phyloP scores from a whole-genome alignment of 2,113 vertebrate genomes.

The Silurus glanis region DNA sequence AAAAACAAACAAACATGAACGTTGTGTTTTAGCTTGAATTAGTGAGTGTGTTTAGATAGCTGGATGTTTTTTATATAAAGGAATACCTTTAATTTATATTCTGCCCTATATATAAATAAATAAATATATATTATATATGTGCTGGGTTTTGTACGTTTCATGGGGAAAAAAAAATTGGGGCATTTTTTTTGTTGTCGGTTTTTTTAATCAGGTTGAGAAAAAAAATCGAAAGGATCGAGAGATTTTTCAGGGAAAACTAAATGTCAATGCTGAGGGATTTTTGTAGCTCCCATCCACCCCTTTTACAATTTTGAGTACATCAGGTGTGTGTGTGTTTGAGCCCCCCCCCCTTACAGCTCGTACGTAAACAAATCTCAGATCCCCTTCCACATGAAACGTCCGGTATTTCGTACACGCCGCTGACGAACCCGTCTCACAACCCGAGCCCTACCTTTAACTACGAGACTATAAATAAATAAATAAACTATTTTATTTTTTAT shows the following conservation, averaged over 20 bases:
- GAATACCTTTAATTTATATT: constrained; percentile 65
- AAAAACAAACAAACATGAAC: constrained; percentile 56
- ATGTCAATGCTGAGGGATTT: neutral
- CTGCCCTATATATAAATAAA: constrained; percentile 57
- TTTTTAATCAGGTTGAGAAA: too few species aligned
- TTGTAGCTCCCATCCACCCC: constrained; percentile 21
- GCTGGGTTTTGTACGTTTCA: constrained; percentile 71
- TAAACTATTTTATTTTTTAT: constrained; percentile 86
- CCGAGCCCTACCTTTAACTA: constrained; percentile 97
- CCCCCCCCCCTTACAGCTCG: constrained; percentile 63
- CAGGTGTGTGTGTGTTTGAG: constrained; percentile 32
- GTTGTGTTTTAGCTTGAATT: constrained; percentile 74
- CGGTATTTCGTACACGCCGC: constrained; percentile 99
- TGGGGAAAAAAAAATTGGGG: constrained; percentile 14
- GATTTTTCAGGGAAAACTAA: neutral
- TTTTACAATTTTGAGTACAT: constrained; percentile 66
- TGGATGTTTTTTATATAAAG: constrained; percentile 68
- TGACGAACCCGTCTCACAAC: constrained; percentile 91
- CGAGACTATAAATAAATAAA: constrained; percentile 94
- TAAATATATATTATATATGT: constrained; percentile 62
- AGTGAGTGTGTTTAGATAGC: constrained; percentile 75
- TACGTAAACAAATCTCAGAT: constrained; percentile 75
- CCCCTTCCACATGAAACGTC: constrained; percentile 91
- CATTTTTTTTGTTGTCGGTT: too few species aligned
- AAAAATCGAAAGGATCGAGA: too few species aligned